Base-by-base conservation (phyloP, 2,888 invertebrate species). In the Apodemia mormo region DNA sequence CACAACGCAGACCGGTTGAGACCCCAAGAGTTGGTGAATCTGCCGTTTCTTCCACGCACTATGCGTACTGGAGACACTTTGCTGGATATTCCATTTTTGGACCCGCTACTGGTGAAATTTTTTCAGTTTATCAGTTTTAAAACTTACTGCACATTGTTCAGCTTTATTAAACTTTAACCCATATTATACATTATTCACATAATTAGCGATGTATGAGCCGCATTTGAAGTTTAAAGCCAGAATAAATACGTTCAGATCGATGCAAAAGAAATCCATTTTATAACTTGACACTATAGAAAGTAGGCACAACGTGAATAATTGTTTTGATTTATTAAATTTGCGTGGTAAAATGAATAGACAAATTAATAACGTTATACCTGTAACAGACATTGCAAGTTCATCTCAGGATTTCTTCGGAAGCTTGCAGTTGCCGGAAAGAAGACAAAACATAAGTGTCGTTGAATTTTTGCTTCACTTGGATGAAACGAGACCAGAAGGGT, bases 81-180 rank as follows among this genome's bases (percentile, higher is more conserved):
- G 52, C 12, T 52, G 8, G 52, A 52, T 52, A 52, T 52, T 10
- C 52, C 52, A 14, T 52, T 52, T 52, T 10, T 52, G 52, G 52
- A 52, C 52, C 52, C 52, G 8, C 52, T 52, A 10, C 52, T 52
- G 52, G 7, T 52, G 10, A 52, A 52, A 52, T 52, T 52, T 52
- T 52, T 12, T 52, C 49, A 52, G 49, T 52, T 52, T 52, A 52
- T 52, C 49, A 52, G 49, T 52, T 52, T 52, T 52, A 52, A 52
- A 12, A 12, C 0, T 52, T n/a, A n/a, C n/a, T n/a, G n/a, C n/a
- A n/a, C n/a, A n/a, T n/a, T n/a, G n/a, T n/a, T n/a, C n/a, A n/a
- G 49, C 49, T 10, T 52, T 7, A 10, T 52, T 10, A 52, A 52
- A 52, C 49, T 52, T 52, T 52, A 0, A 52, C 49, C 49, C 49